Percentiles rank a stretch among this genome's conserved stretches.
Evolutionary conservation across 2,797 vertebrate genomes (phyloP).

Genomic region (Hapalemur alaotrensis): DNA sequence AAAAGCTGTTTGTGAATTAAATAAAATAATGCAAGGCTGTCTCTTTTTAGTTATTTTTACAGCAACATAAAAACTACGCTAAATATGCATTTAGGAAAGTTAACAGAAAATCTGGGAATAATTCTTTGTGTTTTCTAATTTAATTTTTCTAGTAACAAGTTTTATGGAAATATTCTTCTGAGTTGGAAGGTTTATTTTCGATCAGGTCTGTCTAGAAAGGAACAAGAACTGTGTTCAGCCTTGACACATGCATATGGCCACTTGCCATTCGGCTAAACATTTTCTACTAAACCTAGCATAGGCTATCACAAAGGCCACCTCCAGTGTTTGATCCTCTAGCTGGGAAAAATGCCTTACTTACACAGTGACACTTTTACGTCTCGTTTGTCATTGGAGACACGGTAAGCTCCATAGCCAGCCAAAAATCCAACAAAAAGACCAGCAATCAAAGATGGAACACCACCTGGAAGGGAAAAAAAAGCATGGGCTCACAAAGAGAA

Average conservation of each 20-base stretch:
- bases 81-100: not conserved
- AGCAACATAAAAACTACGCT: not conserved
- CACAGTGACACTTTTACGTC: constrained; percentile 91
- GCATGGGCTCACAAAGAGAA: not conserved
- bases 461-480: constrained; percentile 83
- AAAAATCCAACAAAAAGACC: constrained; percentile 91
- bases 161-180: not conserved
- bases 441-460: constrained; percentile 91
- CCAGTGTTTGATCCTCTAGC: not conserved
- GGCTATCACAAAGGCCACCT: not conserved
- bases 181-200: not conserved
- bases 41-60: not conserved
- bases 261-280: not conserved
- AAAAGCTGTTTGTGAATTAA: not conserved
- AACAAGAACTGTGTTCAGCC: not conserved
- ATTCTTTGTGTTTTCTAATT: not conserved
- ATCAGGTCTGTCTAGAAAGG: not conserved
- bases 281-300: not conserved
- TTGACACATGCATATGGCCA: not conserved
- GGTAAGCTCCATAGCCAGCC: constrained; percentile 92
- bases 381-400: constrained; percentile 86
- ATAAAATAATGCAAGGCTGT: not conserved
- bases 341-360: constrained; percentile 84
- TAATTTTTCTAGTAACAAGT: not conserved
- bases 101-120: not conserved